Evolutionary conservation across 2,888 invertebrate species (phyloP), one percentile per base, ranked within the genome.

Genomic region (Venustoraphidia nigricollis): DNA sequence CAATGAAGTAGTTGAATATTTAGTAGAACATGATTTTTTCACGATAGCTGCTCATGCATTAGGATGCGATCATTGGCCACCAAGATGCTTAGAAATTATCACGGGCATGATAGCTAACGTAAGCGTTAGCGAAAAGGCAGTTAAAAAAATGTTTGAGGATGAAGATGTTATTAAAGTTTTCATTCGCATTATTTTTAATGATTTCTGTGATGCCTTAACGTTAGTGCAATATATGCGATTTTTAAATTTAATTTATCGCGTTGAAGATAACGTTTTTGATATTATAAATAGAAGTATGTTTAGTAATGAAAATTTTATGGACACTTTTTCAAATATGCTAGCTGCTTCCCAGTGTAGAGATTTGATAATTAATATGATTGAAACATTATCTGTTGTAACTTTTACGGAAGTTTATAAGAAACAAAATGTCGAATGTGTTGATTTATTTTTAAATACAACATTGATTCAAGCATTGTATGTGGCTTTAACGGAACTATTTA

Each of bases 71-170:
- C 27, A 6, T 27, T 27, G 27, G 27, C 27, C 27, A 27, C 27
- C 27, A 27, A 27, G 27, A 27, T 27, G 27, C 27, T 27, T 76
- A 44, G 93, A 93, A 71, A 85, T 92, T 54, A 68, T 88, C 37
- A 68, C 92, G 11, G 92, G 92, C 8, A 85, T 90, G 47, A 70
- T 90, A 50, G 87, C 83, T 1, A 93, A 93, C 64, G 81, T 92
- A 76, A 81, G 83, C 52, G 82, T 83, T 57, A 74, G 80, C 50
- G 69, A 73, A 49, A 71, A 74, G 51, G 74, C 79, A 3, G 73
- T 81, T 13, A 65, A 70, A 46, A 66, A 68, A 27, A 66, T 83
- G 10, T 69, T 80, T 34, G 65, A 69, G 14, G 72, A 76, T 56
- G 68, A 77, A 10, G 69, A 73, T 34, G 68, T 83, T 34, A 62